A percentile compares a stretch with the other conserved stretches of the same genome.
Conservation (phyloP, 2,113 vertebrate genomes). For the Asarcornis scutulata region DNA sequence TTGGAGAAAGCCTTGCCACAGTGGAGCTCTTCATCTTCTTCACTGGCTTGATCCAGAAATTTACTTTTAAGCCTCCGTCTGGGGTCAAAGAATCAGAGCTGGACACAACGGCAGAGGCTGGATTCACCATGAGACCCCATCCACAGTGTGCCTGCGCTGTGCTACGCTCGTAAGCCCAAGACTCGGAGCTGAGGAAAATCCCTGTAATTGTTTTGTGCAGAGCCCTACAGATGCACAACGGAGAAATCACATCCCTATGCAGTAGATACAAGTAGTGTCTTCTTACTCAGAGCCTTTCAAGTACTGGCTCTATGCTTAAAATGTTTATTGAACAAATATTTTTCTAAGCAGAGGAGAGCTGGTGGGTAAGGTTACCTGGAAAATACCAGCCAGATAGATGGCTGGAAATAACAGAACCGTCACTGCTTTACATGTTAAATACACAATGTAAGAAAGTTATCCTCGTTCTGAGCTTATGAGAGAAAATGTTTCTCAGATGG, state of each 20-base stretch:
- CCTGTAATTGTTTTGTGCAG: not conserved
- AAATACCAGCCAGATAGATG: not conserved
- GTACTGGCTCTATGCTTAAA: not conserved
- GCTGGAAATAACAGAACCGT: not conserved
- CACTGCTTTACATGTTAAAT: not conserved
- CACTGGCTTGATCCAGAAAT: conserved; percentile 71
- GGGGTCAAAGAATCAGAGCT: conserved; percentile 46
- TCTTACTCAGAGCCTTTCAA: not conserved
- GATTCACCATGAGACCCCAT: conserved; percentile 57
- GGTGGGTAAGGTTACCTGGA: not conserved
- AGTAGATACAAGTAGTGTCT: not conserved
- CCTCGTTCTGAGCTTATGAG: not conserved
- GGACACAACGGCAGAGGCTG: conserved; percentile 24
- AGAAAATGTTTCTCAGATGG: not conserved
- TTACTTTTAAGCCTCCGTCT: conserved; percentile 51
- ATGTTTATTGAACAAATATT: not conserved
- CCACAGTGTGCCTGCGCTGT: conserved; percentile 60
- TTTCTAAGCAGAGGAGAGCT: not conserved
- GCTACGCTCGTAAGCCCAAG: not conserved
- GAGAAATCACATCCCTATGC: not conserved
- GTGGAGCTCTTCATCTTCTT: conserved; percentile 80
- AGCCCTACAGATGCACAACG: not conserved
- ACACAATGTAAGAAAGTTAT: not conserved
- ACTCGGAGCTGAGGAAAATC: not conserved
- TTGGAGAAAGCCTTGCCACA: conserved; percentile 68